A percentile compares a stretch with the other conserved stretches of the same genome.
Conservation (phyloP, 2,113 vertebrate species). For the Steatornis caripensis region DNA sequence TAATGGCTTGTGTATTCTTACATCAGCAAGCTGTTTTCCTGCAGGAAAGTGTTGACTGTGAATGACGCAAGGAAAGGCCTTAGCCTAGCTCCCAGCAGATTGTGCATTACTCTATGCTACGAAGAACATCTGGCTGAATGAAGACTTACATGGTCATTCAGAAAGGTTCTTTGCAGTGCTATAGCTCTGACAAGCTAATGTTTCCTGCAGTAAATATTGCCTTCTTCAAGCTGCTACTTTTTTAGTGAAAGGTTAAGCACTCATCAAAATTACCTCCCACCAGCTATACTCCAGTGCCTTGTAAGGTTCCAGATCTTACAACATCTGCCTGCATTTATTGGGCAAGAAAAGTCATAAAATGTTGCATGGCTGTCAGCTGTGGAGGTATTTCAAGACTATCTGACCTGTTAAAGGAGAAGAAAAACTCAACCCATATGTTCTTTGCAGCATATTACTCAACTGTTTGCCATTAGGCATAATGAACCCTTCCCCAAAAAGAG, state of each 20-base stretch:
- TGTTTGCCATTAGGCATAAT: constrained; percentile 54
- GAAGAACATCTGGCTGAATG: constrained; percentile 47
- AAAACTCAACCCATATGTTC: constrained; percentile 35
- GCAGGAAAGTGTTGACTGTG: constrained; percentile 13
- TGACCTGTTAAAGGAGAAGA: neutral
- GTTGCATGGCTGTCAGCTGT: constrained; percentile 29
- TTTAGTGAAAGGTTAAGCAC: constrained; percentile 68
- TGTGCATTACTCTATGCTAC: neutral
- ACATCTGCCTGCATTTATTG: constrained; percentile 52
- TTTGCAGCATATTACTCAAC: neutral
- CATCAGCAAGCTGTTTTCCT: neutral
- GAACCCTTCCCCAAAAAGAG: constrained; percentile 6
- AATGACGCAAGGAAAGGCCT: neutral
- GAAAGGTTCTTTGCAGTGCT: neutral
- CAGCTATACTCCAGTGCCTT: constrained; percentile 43
- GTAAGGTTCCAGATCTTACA: constrained; percentile 57
- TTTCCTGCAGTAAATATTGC: constrained; percentile 66
- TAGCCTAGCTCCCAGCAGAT: neutral
- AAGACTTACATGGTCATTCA: neutral
- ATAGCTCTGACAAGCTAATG: constrained; percentile 52
- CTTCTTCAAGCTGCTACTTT: constrained; percentile 68
- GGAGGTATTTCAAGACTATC: constrained; percentile 17
- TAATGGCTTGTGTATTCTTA: neutral
- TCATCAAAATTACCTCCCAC: constrained; percentile 59
- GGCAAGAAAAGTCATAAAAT: constrained; percentile 60